phyloP scores from a whole-genome alignment of 2,888 invertebrate species.

The Crepidodera aurea region DNA sequence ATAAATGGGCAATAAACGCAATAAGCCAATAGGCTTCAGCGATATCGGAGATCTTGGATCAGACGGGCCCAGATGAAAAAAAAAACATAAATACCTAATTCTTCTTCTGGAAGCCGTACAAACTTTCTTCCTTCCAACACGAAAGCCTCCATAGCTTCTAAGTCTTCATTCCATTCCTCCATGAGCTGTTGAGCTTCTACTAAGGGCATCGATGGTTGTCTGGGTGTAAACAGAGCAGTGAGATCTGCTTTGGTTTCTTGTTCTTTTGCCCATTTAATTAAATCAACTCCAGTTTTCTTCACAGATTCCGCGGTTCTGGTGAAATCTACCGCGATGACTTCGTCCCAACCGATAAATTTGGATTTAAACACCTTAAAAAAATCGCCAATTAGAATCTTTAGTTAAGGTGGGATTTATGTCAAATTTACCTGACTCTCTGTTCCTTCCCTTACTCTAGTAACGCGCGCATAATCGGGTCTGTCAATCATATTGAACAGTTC shows the following conservation, averaged over 20 bases:
- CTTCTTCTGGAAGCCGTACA: slow-evolving; percentile 94
- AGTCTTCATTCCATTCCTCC: slow-evolving; percentile 98
- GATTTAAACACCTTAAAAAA: slow-evolving; percentile 85
- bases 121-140: slow-evolving; percentile 97
- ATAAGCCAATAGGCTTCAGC: too few species aligned
- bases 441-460: slow-evolving; percentile 91
- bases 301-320: slow-evolving; percentile 98
- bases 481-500: slow-evolving; percentile 96
- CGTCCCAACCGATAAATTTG: slow-evolving; percentile 98
- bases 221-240: slow-evolving; percentile 91
- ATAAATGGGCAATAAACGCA: too few species aligned
- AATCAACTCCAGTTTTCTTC: slow-evolving; percentile 93
- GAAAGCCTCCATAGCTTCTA: slow-evolving; percentile 97
- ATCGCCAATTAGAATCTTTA: too few species aligned
- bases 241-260: slow-evolving; percentile 94
- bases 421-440: slow-evolving; percentile 86
- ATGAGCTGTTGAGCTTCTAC: slow-evolving; percentile 87
- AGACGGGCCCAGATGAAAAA: too few species aligned
- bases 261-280: slow-evolving; percentile 88
- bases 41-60: too few species aligned
- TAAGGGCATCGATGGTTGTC: slow-evolving; percentile 87
- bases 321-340: slow-evolving; percentile 98
- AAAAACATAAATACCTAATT: too few species aligned
- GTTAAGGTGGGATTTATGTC: too few species aligned
- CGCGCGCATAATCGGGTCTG: slow-evolving; percentile 85